Conservation (phyloP, 2,888 invertebrate genomes). For the Formica aserva region DNA sequence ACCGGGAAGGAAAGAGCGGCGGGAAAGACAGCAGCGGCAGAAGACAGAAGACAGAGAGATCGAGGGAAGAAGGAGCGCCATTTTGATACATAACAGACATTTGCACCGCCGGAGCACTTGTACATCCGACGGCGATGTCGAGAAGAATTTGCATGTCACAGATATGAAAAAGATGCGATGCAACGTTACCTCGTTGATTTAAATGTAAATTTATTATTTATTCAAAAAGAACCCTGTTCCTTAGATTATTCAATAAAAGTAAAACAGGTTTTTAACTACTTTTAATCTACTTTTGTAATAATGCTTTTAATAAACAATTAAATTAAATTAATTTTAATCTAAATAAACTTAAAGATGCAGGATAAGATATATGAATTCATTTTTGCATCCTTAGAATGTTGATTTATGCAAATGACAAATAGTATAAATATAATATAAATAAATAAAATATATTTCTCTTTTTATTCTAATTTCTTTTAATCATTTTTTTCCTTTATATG, state of each 20-base stretch:
- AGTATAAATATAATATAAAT: background rate
- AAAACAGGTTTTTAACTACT: background rate
- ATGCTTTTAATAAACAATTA: background rate
- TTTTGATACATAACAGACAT: constrained; percentile 55
- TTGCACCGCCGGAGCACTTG: constrained; percentile 25
- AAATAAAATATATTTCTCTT: background rate
- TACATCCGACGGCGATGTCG: constrained; percentile 3
- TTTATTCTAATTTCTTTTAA: background rate
- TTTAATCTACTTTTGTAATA: background rate
- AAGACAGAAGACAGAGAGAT: constrained; percentile 39
- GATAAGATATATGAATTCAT: background rate
- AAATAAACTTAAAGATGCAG: background rate
- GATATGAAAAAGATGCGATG: constrained; percentile 13
- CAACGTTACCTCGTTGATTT: background rate
- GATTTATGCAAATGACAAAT: too few species aligned
- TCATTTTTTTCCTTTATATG: background rate
- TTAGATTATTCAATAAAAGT: background rate
- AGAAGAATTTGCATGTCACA: constrained; percentile 26
- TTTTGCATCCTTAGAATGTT: background rate
- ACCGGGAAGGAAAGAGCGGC: constrained; percentile 53
- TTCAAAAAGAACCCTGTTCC: background rate
- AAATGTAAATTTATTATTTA: constrained; percentile 22
- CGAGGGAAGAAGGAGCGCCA: constrained; percentile 45
- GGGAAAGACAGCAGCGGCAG: constrained; percentile 45
- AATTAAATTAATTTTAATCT: background rate